Conservation (phyloP, 1,140 invertebrate species). For the Zaprionus capensis region DNA sequence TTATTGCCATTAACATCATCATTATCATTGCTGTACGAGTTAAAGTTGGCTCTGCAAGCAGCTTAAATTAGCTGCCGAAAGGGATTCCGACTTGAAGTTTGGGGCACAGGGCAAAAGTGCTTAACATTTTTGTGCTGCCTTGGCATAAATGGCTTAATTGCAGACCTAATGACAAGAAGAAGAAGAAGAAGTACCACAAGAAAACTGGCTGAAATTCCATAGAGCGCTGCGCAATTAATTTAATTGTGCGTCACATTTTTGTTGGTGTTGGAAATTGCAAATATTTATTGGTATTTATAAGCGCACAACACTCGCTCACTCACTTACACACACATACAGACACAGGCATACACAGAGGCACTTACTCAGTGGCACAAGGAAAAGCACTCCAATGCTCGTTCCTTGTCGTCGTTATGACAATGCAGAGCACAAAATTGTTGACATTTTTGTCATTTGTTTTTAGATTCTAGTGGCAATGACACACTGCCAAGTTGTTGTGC, state of each 20-base stretch:
- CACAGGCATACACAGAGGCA: slow-evolving; percentile 1
- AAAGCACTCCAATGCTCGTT: slow-evolving; percentile 33
- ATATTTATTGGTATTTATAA: slow-evolving; percentile 58
- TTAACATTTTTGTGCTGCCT: slow-evolving; percentile 74
- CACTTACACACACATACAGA: not conserved
- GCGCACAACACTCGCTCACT: slow-evolving; percentile 19
- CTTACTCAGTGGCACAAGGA: slow-evolving; percentile 26
- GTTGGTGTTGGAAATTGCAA: slow-evolving; percentile 54
- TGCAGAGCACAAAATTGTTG: slow-evolving; percentile 65
- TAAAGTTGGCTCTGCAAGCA: slow-evolving; percentile 37
- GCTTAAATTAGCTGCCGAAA: slow-evolving; percentile 41
- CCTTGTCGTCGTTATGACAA: slow-evolving; percentile 51
- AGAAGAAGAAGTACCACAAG: not conserved
- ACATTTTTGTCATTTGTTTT: slow-evolving; percentile 76
- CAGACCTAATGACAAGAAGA: slow-evolving; percentile 48
- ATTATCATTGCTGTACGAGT: slow-evolving; percentile 17
- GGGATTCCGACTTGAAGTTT: slow-evolving; percentile 25
- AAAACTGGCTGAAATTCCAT: slow-evolving; percentile 60
- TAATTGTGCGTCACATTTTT: slow-evolving; percentile 70
- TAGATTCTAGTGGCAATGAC: slow-evolving; percentile 74
- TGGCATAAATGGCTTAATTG: slow-evolving; percentile 79
- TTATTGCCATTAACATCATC: slow-evolving; percentile 27
- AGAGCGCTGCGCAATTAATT: slow-evolving; percentile 64
- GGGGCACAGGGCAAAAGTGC: slow-evolving; percentile 35
- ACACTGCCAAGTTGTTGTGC: slow-evolving; percentile 53